Base-by-base conservation (phyloP, 2,113 vertebrate species). In the Edolisoma coerulescens region DNA sequence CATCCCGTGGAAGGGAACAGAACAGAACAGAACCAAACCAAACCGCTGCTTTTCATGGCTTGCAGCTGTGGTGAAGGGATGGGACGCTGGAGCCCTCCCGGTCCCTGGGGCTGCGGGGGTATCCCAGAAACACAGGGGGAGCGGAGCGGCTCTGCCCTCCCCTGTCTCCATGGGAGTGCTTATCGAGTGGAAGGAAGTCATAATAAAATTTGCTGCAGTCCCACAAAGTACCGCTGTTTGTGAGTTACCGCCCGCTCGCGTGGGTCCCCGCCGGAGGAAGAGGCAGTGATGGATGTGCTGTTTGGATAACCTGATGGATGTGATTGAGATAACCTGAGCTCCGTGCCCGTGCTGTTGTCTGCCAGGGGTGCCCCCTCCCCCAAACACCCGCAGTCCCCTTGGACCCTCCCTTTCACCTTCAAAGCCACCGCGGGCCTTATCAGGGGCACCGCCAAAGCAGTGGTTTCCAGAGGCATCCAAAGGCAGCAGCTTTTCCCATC, bases 261-360 rank as follows among this genome's bases (percentile, higher is more conserved):
- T 78, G 30, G 74, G 78, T 93, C 86, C 81, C 81, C 4, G 68
- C 92, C 19, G 7, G 70, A 93, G 95, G 95, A 93, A 91, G 84
- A 8, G 86, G 90, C 60, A 90, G 79, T 91, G 95, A 97, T 86
- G 64, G 87, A 96, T 91, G 57, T 0, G 47, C 64, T 97, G 33
- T 95, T 97, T 88, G 76, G 88, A 93, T 94, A 97, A 94, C 74
- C 70, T 28, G 45, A 96, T n/a, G n/a, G n/a, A n/a, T n/a, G n/a
- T n/a, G n/a, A n/a, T n/a, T n/a, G n/a, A 78, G 88, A 93, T 94
- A 97, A 94, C 74, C 70, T 28, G 45, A 96, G 50, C 50, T 86
- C 80, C 4, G 13, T 16, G 21, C 82, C 79, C 18, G 3, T 37
- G 87, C 67, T 84, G 37, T 9, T 18, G 5, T 75, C 52, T 17